Evolutionary conservation across 2,888 invertebrate genomes (phyloP), one percentile per base, ranked within the genome.

Genomic region (Watsonalla cultraria): DNA sequence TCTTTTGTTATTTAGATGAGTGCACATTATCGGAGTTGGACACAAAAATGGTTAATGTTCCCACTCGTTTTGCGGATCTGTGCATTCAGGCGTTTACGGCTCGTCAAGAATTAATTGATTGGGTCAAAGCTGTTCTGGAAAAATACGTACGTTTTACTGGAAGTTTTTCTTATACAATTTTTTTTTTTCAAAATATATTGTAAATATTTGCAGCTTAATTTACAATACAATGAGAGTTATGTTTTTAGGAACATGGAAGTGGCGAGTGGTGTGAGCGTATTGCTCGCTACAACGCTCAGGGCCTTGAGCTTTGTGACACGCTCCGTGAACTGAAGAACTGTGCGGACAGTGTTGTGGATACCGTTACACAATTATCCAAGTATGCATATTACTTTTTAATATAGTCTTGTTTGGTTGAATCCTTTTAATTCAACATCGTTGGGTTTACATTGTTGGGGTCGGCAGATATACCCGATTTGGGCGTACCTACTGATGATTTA

Each of bases 71-170:
- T 70, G 82, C 86, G 7, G 81, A 89, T 57, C 65, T 90, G 48
- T 90, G 90, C 56, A 68, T 90, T 42, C 83, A 86, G 64, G 86
- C 88, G 55, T 84, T 88, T 59, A 74, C 82, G 1, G 76, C 82
- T 6, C 82, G 90, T 2, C 89, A 90, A 68, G 89, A 90, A 68
- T 70, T 90, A 9, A 84, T 90, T 55, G 88, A 90, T 58, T 90
- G 90, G 90, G 70, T 86, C 14, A 87, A 90, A 55, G 80, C 82
- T 52, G 70, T 86, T 35, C 64, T 85, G 37, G 77, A 77, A 59
- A 71, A 67, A 60, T 66, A 74, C 58, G 88, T 87, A 59, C 65
- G 78, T 59, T 52, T 35, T 48, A 42, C n/a, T 39, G 24, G 24
- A 24, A 24, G 24, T 24, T 24, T 24, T 24, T 24, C 24, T 24